Evolutionary conservation across 1,140 invertebrate genomes (phyloP), one percentile per base, ranked within the genome.

Genomic region (Thereuonema tuberculata): DNA sequence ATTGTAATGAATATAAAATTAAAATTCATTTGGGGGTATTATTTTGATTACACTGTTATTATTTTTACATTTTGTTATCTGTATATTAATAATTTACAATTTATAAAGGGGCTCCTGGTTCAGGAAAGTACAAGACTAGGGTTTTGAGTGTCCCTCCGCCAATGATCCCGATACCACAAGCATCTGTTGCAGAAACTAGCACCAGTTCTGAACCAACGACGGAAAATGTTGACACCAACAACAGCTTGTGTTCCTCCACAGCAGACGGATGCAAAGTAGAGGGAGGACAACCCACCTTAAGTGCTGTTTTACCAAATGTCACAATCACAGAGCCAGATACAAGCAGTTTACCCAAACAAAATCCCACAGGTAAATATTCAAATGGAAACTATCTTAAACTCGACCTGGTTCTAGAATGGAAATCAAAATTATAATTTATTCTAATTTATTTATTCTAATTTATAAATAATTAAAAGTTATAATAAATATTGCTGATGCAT

Each of bases 251-350:
- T 9, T 55, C 53, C 25, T 55, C 53, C 3, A 29, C 9, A 27
- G 12, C 53, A 2, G 26, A 25, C 2, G 53, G 27, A 27, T 3
- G 5, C 27, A 55, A 28, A 14, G 28, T 14, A 12, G 3, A 17
- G 2, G 12, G 12, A 9, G 24, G 12, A 5, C n/a, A n/a, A n/a
- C n/a, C n/a, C n/a, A 5, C 25, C 23, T 37, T 59, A 12, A 55
- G 59, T 67, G 28, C 68, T 61, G 62, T 63, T 58, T 61, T 62
- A 31, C 65, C 68, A 12, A 68, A 65, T 50, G 68, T 74, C 59
- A 69, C 70, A 25, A 69, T 77, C n/a, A 74, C 75, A 20, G 76
- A 77, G 66, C 76, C 76, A 29, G 76, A 76, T 62, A 77, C 77
- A n/a, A 77, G 75, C 61, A 74, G 71, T 53, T 65, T 69, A 26